These are phyloP conservation scores for Perca flavescens DNA, from an alignment of 2,113 vertebrate species.

Conservation along the genomic window DNA sequence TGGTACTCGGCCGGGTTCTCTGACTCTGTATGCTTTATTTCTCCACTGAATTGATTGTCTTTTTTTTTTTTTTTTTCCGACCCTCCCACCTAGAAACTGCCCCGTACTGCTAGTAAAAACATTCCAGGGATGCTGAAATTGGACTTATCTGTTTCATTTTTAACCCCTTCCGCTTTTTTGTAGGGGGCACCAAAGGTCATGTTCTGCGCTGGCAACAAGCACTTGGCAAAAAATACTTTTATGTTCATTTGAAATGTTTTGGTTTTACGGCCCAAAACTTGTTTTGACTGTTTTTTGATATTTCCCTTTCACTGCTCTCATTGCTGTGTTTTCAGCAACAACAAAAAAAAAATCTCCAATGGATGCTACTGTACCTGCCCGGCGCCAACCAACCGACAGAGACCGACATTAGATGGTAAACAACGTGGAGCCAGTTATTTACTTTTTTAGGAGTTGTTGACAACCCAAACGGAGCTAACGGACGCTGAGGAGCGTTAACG, in stretches of 20 bases:
- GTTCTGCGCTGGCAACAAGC: not conserved
- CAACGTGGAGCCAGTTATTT: not conserved
- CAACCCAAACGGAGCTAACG: not conserved
- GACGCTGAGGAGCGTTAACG: not conserved
- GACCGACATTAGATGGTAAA: no score
- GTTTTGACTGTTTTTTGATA: no score
- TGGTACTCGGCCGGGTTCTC: not conserved
- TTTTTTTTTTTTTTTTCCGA: not conserved
- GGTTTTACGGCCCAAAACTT: not conserved
- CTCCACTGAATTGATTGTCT: conserved; percentile 13
- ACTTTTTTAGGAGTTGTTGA: not conserved
- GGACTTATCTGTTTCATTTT: not conserved
- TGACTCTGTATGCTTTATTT: conserved; percentile 11
- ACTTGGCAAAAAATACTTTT: not conserved
- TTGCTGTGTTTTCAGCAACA: not conserved
- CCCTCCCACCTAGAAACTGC: conserved; percentile 3
- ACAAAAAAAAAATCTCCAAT: not conserved
- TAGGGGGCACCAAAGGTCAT: not conserved
- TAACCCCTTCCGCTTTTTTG: not conserved
- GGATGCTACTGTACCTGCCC: not conserved
- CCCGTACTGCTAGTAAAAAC: conserved; percentile 21
- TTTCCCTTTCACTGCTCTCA: not conserved
- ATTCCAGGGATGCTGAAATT: not conserved
- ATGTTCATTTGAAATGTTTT: not conserved
- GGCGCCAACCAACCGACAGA: no score